Evolutionary conservation across 2,113 vertebrate genomes (phyloP), one percentile per base, ranked within the genome.

Genomic region (Shinisaurus crocodilurus): DNA sequence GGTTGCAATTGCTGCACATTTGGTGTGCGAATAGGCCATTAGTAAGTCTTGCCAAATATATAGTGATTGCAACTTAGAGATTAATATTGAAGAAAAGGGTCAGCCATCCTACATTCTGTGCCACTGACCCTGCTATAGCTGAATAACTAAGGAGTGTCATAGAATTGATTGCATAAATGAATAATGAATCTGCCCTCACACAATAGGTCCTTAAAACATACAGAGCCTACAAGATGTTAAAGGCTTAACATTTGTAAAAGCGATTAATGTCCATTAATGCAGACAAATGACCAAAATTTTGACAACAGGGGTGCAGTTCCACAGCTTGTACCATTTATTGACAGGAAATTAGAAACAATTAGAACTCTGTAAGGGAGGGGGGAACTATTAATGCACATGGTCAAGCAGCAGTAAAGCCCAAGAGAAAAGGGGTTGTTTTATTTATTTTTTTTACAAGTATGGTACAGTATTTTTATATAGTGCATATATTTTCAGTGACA

Each of bases 321-420:
- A 95, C 97, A 97, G 97, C 97, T 97, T 97, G 97, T 96, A 97
- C 95, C 96, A 96, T 97, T 98, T 97, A 97, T 91, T 7, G 60
- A 82, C 97, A 97, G 97, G 97, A 98, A 98, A 97, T 97, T 96
- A 97, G 95, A 91, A 97, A 96, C 96, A 97, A 97, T 97, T 97
- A 97, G 94, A 95, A 97, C 96, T 97, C 96, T 96, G 95, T 95
- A 95, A 97, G 94, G 94, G 95, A 94, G 91, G 95, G 95, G 90
- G 83, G 91, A 93, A 37, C 87, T 84, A 15, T 89, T 93, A 94
- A 92, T 94, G 93, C 86, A 15, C 29, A 93, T 95, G 95, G 95
- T 96, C 95, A 96, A 92, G 86, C 94, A 91, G 75, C 92, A 95
- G 94, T 94, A 94, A 97, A 91, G 60, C 88, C 91, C 94, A 32